Base-by-base conservation (phyloP, 2,797 vertebrate species). In the Falco biarmicus region DNA sequence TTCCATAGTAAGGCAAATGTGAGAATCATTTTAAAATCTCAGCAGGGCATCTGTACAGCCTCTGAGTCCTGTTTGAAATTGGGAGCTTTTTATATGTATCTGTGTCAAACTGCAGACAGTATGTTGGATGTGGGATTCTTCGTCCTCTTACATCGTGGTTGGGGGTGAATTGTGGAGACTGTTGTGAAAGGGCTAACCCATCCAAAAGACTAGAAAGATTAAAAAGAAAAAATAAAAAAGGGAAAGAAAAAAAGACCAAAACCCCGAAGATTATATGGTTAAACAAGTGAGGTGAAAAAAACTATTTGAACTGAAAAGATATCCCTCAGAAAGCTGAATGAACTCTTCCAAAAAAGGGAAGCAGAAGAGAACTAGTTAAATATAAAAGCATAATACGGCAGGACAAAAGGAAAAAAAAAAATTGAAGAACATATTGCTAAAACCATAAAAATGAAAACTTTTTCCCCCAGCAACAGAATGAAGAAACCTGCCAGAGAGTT, bases 1-100 rank as follows among this genome's bases (percentile, higher is more conserved):
- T 95, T 95, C 78, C 93, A 90, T 84, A 83, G 88, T 41, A 83
- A 89, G 90, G 79, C 68, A 87, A 93, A 59, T 81, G 47, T 59
- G 59, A 93, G 89, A 75, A 91, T 89, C 6, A 91, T 94, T 95
- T 93, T 78, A 92, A 96, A 96, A 88, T 86, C 95, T 96, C 96
- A 95, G 84, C 79, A 75, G 94, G 95, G 75, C 94, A 95, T 94
- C 92, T 91, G 47, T 76, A 29, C 21, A 78, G 68, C 21, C 79
- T 81, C 75, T 71, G 73, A 87, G 76, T 78, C 75, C 79, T 47
- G 13, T 93, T 94, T 91, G 89, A 96, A 96, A 96, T 10, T 84
- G 87, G 29, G 75, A 68, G 26, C 92, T 89, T 87, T 94, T 96
- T 91, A 91, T 91, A 93, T 78, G 69, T 94, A 92, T 89, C 94